Conservation (phyloP, 2,113 vertebrate genomes). For the Gyps fulvus region DNA sequence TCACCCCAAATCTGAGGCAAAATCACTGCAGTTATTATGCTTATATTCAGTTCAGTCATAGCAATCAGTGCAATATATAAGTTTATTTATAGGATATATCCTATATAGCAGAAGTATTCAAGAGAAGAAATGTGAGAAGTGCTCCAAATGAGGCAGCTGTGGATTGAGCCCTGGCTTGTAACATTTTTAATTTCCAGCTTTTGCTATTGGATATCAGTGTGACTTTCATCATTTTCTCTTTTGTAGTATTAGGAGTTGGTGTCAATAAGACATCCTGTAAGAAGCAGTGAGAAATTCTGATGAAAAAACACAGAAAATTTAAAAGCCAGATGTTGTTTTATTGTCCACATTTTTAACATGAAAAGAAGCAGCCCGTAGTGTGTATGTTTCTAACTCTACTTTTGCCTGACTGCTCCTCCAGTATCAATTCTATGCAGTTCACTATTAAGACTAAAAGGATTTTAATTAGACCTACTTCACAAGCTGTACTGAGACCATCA, state of each 20-base stretch:
- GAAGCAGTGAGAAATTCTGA: not conserved
- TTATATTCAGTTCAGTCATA: not conserved
- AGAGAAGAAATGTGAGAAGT: not conserved
- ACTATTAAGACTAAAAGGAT: not conserved
- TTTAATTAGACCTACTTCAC: constrained; percentile 11
- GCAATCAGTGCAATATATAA: not conserved
- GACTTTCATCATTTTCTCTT: not conserved
- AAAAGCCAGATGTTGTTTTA: not conserved
- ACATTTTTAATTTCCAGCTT: not conserved
- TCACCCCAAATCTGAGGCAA: not conserved
- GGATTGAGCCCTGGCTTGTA: not conserved
- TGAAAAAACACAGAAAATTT: not conserved
- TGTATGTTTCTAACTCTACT: not conserved
- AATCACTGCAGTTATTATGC: not conserved
- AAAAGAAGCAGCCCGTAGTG: not conserved
- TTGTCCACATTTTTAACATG: not conserved
- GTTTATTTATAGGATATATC: not conserved
- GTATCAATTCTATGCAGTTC: not conserved
- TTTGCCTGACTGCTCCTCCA: not conserved
- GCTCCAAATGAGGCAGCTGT: not conserved
- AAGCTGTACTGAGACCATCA: not conserved
- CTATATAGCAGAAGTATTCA: not conserved
- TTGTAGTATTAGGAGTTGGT: not conserved
- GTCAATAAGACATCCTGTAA: not conserved
- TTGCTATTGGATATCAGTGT: not conserved